Conservation (phyloP, 2,113 vertebrate species). For the Syrmaticus mikado region DNA sequence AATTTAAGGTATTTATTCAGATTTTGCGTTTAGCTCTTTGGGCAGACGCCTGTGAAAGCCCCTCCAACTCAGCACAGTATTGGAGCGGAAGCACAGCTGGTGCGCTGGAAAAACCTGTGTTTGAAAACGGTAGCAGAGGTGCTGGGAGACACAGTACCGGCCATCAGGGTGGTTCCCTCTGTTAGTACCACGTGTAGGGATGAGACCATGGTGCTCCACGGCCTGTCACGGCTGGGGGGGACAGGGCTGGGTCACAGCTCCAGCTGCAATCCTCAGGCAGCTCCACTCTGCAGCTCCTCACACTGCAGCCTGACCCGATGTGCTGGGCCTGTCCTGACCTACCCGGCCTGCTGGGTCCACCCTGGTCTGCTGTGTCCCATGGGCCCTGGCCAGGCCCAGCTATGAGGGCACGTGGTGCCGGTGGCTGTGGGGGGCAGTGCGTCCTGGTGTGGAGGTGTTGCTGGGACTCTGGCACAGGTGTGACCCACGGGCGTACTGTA, state of each 20-base stretch:
- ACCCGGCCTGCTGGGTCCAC: no score
- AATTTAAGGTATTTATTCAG: not conserved
- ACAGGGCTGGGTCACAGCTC: no score
- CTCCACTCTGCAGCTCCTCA: not conserved
- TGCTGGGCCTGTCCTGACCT: no score
- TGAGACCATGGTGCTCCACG: rapidly evolving
- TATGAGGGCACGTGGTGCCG: not conserved
- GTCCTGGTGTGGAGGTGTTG: not conserved
- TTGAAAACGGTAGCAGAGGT: not conserved
- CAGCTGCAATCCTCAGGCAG: no score
- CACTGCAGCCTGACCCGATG: no score
- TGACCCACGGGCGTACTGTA: not conserved
- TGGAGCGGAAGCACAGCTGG: not conserved
- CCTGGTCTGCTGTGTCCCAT: no score
- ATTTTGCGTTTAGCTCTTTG: not conserved
- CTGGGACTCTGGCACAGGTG: not conserved
- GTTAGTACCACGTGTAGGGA: not conserved
- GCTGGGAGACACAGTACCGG: not conserved
- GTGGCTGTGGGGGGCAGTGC: not conserved
- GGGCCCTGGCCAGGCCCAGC: no score
- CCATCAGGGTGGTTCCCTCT: not conserved
- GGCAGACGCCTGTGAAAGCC: not conserved
- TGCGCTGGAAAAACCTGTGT: not conserved
- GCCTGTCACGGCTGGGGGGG: no score
- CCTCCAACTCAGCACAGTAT: not conserved